These are phyloP conservation scores for Autographa gamma DNA, from an alignment of 2,888 invertebrate species.

Conservation along the genomic window DNA sequence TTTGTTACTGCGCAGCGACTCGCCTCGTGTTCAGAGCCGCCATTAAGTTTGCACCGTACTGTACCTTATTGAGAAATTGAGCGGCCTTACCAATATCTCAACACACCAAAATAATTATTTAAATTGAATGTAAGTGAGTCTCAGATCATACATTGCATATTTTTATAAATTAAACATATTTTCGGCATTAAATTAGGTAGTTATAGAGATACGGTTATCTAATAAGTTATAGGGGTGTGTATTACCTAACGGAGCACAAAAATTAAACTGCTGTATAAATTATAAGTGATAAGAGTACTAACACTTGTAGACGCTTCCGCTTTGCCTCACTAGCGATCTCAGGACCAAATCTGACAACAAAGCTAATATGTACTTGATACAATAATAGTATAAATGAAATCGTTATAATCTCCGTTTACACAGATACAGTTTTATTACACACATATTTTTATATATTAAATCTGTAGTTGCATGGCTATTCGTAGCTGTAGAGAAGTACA, in stretches of 20 bases:
- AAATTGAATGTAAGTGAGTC: background rate
- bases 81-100: background rate
- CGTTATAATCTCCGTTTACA: background rate
- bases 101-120: background rate
- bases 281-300: background rate
- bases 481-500: conserved; percentile 6
- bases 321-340: background rate
- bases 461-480: background rate
- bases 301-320: background rate
- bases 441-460: background rate
- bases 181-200: background rate
- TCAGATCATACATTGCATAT: background rate
- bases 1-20: too few species aligned
- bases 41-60: too few species aligned
- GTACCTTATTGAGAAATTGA: background rate
- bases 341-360: background rate
- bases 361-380: background rate
- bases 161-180: background rate
- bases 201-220: background rate
- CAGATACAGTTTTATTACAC: background rate
- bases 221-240: background rate
- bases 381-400: background rate
- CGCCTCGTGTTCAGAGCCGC: too few species aligned
- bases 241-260: background rate
- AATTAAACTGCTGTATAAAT: background rate